Base-by-base conservation (phyloP, 2,113 vertebrate genomes). In the Notarius quadriscutis region DNA sequence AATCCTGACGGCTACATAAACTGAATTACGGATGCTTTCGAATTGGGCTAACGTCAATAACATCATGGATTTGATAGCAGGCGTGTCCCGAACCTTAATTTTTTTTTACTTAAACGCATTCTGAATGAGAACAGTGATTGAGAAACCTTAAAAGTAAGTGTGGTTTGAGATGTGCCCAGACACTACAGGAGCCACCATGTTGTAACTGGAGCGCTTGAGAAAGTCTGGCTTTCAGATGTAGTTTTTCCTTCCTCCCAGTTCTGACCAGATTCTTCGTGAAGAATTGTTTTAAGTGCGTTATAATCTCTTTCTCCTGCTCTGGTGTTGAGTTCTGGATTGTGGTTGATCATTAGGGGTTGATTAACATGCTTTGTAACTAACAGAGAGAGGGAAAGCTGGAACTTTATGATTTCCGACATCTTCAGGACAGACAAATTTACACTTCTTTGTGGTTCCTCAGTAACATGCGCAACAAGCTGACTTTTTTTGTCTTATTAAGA, bases 1-100 rank as follows among this genome's bases (percentile, higher is more conserved):
- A 51, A 58, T 65, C 71, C 77, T 48, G 62, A 75, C 65, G 83
- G 58, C 72, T 88, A 85, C 86, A 72, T n/a, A 84, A 30, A 41
- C 81, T 11, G 50, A 77, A 72, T 55, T n/a, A 55, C 51, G 4
- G 51, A 53, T 3, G 17, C 17, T 10, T 34, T 2, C 15, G 3
- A 41, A 41, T 41, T 41, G 41, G 41, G 41, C 41, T 80, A 12
- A 58, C n/a, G 53, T 80, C 78, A 80, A 2, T 60, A 58, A 22
- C 55, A 60, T 41, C 30, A 14, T 5, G 57, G 17, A 11, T 81
- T 81, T 11, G 79, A 60, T 60, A 60, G 60, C 18, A 60, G 7
- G 15, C 15, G 53, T 18, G n/a, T 34, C 55, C n/a, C 55, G 5
- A 79, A 57, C 7, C 50, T 78, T n/a, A 0, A 7, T 53, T 20